These are phyloP conservation scores for Ceratosolen fusciceps DNA, from an alignment of 1,140 invertebrate species.

Conservation along the genomic window DNA sequence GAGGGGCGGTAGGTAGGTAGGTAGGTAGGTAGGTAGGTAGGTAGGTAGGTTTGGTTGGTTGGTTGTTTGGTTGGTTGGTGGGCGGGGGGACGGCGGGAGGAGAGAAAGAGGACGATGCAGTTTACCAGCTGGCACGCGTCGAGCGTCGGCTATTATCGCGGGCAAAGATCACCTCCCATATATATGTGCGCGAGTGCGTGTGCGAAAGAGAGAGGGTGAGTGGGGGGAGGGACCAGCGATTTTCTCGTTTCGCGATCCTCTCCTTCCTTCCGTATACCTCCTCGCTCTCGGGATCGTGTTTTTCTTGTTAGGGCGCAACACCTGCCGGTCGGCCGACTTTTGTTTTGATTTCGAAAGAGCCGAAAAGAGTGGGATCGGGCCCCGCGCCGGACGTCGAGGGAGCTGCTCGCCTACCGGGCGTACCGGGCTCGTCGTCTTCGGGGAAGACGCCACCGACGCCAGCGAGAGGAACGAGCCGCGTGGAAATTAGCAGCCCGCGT, in stretches of 20 bases:
- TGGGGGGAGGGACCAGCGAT: constrained; percentile 2
- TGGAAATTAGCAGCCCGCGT: no score
- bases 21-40: background rate
- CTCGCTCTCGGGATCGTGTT: constrained; percentile 14
- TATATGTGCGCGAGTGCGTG: no score
- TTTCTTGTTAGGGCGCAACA: constrained; percentile 40
- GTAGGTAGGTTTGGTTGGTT: background rate
- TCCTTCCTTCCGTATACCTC: constrained; percentile 5
- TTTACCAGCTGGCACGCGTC: constrained; percentile 49
- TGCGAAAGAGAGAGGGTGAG: background rate
- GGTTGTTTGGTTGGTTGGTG: background rate
- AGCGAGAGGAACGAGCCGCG: no score
- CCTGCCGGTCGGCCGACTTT: constrained; percentile 32
- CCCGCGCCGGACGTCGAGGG: background rate
- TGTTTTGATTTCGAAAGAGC: constrained; percentile 35
- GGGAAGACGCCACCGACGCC: constrained; percentile 26
- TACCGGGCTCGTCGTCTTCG: constrained; percentile 27
- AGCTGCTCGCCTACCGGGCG: no score
- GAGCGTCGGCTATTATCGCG: constrained; percentile 39
- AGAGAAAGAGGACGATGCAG: constrained; percentile 12
- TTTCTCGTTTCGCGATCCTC: constrained; percentile 37
- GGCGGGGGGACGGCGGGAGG: background rate
- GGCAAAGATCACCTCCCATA: constrained; percentile 10
- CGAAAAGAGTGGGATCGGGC: background rate
- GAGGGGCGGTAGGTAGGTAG: background rate